Percentiles rank a stretch among this genome's conserved stretches.
Conservation (phyloP, 2,113 vertebrate species). For the Psilopsiagon aymara region DNA sequence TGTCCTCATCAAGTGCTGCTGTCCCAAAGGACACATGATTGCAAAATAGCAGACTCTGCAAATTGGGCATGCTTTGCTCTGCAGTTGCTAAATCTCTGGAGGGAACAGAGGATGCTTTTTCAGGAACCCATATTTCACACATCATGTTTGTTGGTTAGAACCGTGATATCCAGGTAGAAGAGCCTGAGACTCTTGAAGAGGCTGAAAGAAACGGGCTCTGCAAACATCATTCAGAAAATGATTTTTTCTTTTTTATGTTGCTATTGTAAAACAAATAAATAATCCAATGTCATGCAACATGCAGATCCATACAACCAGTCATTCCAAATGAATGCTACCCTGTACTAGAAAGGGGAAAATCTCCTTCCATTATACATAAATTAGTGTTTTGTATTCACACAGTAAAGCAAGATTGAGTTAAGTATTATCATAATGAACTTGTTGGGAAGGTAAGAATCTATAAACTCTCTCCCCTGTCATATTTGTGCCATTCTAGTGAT, state of each 20-base stretch:
- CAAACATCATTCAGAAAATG: neutral
- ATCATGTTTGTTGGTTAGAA: neutral
- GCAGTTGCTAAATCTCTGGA: neutral
- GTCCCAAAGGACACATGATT: neutral
- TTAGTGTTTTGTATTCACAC: neutral
- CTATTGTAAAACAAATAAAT: neutral
- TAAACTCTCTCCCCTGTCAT: neutral
- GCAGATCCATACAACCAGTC: neutral
- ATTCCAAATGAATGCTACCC: neutral
- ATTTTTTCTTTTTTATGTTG: neutral
- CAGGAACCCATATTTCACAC: neutral
- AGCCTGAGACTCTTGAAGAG: neutral
- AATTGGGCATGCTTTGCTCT: neutral
- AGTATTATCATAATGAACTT: neutral
- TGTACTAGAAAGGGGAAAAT: neutral
- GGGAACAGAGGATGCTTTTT: neutral
- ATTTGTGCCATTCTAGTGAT: neutral
- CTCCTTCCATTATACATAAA: neutral
- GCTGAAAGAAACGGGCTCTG: neutral
- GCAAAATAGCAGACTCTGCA: neutral
- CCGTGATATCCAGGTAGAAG: neutral
- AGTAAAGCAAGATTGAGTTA: neutral
- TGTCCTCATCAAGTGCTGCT: neutral
- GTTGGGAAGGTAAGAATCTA: neutral
- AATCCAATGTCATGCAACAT: rapidly evolving